Evolutionary conservation across 2,797 vertebrate genomes (phyloP).

Genomic region (Oophaga sylvatica): DNA sequence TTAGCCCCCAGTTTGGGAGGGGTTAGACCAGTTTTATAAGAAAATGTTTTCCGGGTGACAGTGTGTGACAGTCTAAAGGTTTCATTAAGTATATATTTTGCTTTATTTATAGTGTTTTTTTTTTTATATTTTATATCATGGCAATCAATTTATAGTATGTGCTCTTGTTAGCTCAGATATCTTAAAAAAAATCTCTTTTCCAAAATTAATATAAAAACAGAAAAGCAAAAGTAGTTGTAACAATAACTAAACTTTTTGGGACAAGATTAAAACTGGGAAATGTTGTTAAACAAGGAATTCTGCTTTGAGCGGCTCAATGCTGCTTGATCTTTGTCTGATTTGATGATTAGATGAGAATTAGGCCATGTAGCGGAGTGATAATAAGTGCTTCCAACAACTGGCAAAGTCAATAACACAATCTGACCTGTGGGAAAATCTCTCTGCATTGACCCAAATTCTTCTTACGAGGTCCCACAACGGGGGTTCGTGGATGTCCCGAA

Average conservation of each 20-base stretch:
- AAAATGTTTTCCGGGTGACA: no score
- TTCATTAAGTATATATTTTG: no score
- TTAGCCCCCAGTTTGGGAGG: no score
- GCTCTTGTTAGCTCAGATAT: no score
- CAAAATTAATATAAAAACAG: background rate
- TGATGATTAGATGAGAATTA: constrained; percentile 6
- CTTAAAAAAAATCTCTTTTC: background rate
- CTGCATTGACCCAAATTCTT: constrained; percentile 5
- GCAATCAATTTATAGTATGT: no score
- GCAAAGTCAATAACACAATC: background rate
- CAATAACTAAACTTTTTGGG: background rate
- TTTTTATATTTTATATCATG: no score
- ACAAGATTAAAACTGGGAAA: background rate
- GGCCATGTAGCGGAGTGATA: background rate
- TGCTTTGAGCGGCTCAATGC: background rate
- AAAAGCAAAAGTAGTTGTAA: background rate
- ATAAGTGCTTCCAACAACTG: background rate
- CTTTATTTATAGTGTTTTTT: no score
- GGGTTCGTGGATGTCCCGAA: background rate
- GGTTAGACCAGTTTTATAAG: no score
- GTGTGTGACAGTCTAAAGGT: no score
- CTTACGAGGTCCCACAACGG: background rate
- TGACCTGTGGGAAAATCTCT: background rate
- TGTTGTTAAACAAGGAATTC: background rate
- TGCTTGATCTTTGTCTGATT: background rate